These are phyloP conservation scores for Alligator sinensis DNA, from an alignment of 2,113 vertebrate genomes.

Conservation along the genomic window DNA sequence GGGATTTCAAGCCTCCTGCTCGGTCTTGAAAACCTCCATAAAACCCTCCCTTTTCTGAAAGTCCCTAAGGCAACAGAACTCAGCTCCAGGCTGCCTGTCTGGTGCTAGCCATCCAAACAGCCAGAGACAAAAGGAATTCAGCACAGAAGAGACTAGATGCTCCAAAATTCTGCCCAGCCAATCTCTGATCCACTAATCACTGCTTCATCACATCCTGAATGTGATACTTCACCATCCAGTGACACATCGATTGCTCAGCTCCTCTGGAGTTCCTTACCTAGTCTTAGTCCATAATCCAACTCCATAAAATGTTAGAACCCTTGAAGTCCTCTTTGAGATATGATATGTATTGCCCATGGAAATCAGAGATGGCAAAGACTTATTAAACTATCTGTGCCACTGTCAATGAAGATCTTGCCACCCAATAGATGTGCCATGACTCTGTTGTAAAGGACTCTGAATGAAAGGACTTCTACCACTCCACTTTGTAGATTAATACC, in stretches of 20 bases:
- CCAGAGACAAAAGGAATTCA: not conserved
- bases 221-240: not conserved
- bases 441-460: not conserved
- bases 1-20: not conserved
- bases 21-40: not conserved
- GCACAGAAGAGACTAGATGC: not conserved
- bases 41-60: not conserved
- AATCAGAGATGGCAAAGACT: not conserved
- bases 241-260: not conserved
- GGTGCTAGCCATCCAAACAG: not conserved
- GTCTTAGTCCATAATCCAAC: not conserved
- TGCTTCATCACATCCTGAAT: not conserved
- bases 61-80: not conserved
- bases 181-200: not conserved
- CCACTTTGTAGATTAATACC: not conserved
- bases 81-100: not conserved
- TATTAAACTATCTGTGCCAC: not conserved
- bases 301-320: not conserved
- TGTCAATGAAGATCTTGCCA: not conserved
- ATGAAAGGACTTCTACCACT: not conserved
- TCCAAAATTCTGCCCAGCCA: not conserved
- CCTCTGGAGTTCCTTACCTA: not conserved
- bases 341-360: not conserved
- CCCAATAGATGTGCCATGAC: not conserved
- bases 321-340: not conserved